Percentiles rank a stretch among this genome's conserved stretches.
Conservation (phyloP, 2,888 invertebrate genomes). For the Ethmia dodecea region DNA sequence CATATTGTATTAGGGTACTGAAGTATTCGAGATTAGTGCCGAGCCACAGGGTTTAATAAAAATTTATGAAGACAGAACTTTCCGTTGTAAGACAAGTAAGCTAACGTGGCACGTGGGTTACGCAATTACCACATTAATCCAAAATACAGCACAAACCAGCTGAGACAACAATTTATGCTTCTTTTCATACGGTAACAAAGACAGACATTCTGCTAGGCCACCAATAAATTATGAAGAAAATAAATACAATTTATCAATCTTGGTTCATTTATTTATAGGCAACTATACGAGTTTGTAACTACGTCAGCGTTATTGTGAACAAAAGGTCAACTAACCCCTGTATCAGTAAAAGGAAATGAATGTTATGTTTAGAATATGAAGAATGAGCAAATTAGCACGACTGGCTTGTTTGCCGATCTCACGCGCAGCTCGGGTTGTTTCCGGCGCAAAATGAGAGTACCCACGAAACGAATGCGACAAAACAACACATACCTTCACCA, state of each 20-base stretch:
- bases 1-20: neutral
- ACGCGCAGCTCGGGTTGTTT: conserved; percentile 41
- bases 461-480: conserved; percentile 23
- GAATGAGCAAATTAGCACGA: conserved; percentile 41
- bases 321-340: conserved; percentile 10
- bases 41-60: neutral
- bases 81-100: neutral
- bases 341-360: conserved; percentile 26
- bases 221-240: no score
- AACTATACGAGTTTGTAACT: no score
- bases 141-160: conserved; percentile 10
- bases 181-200: conserved; percentile 3
- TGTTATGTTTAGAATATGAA: conserved; percentile 39
- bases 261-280: no score
- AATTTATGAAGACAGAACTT: neutral
- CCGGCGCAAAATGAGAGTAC: conserved; percentile 41
- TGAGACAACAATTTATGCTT: conserved; percentile 10
- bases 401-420: conserved; percentile 57
- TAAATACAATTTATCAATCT: no score
- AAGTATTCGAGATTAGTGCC: neutral
- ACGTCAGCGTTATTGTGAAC: conserved; percentile 5
- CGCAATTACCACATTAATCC: conserved; percentile 2
- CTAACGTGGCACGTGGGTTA: neutral
- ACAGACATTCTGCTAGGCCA: neutral
- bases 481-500: conserved; percentile 15